These are phyloP conservation scores for Drosophila sechellia DNA, from an alignment of 1,140 invertebrate genomes.

Conservation along the genomic window DNA sequence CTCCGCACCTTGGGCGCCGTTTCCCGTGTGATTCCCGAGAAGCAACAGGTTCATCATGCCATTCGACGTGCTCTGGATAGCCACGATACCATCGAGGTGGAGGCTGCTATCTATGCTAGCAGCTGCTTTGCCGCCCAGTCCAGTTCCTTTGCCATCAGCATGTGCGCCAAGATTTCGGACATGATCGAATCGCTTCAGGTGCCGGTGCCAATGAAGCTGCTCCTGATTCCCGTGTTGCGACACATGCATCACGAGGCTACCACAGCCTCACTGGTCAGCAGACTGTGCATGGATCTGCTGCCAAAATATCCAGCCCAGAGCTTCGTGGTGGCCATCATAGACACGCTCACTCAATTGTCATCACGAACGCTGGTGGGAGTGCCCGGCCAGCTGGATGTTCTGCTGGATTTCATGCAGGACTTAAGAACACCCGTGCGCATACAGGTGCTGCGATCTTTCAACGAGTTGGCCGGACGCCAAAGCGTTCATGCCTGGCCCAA, in stretches of 20 bases:
- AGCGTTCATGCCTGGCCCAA: conserved; percentile 93
- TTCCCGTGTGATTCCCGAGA: conserved; percentile 95
- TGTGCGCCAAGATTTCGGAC: conserved; percentile 97
- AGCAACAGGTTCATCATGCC: conserved; percentile 97
- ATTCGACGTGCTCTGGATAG: conserved; percentile 96
- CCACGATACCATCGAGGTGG: conserved; percentile 97
- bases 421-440: conserved; percentile 90
- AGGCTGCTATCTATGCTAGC: conserved; percentile 97
- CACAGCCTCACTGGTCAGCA: conserved; percentile 92
- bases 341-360: conserved; percentile 94
- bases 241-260: conserved; percentile 97
- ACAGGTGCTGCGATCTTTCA: conserved; percentile 90
- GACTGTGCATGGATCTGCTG: conserved; percentile 92
- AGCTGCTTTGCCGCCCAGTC: conserved; percentile 96
- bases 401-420: conserved; percentile 86
- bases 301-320: conserved; percentile 94
- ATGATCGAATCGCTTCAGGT: conserved; percentile 97
- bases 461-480: conserved; percentile 89
- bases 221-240: conserved; percentile 95
- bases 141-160: conserved; percentile 96
- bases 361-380: conserved; percentile 95
- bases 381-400: conserved; percentile 91
- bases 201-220: conserved; percentile 95
- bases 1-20: conserved; percentile 95
- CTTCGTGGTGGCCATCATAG: conserved; percentile 94